These are phyloP conservation scores for Oryzias curvinotus DNA, from an alignment of 2,113 vertebrate species.

Conservation along the genomic window DNA sequence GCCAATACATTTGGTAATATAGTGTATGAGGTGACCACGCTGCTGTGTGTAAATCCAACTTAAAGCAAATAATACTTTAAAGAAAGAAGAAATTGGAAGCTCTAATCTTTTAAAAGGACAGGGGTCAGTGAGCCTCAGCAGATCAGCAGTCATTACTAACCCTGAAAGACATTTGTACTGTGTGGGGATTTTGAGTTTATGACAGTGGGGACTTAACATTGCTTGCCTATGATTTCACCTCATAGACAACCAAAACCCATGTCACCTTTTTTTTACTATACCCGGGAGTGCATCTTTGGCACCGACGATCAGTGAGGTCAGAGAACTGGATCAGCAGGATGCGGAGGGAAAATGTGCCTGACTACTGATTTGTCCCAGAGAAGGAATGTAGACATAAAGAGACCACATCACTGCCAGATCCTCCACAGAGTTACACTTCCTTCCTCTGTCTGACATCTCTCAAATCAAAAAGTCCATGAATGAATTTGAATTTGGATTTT, in stretches of 20 bases:
- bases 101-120: slow-evolving; percentile 1
- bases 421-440: slow-evolving; percentile 40
- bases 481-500: slow-evolving; percentile 15
- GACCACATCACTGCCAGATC: slow-evolving; percentile 32
- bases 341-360: slow-evolving; percentile 37
- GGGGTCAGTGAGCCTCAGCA: slow-evolving; percentile 21
- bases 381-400: slow-evolving; percentile 38
- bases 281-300: slow-evolving; percentile 30
- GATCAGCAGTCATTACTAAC: slow-evolving; percentile 23
- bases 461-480: slow-evolving; percentile 45
- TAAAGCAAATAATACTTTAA: slow-evolving; percentile 19
- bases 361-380: slow-evolving; percentile 27
- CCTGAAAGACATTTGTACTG: slow-evolving; percentile 60
- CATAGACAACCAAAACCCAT: slow-evolving; percentile 25
- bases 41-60: slow-evolving; percentile 41
- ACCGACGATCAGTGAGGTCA: slow-evolving; percentile 46
- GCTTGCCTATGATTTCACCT: slow-evolving; percentile 14
- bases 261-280: slow-evolving; percentile 26
- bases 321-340: slow-evolving; percentile 15
- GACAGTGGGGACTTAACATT: slow-evolving; percentile 43
- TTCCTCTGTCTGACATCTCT: slow-evolving; percentile 45
- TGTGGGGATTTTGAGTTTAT: slow-evolving; percentile 52
- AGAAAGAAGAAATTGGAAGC: slow-evolving; percentile 1
- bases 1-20: slow-evolving; percentile 42
- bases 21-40: slow-evolving; percentile 24